Evolutionary conservation across 2,113 vertebrate species (phyloP).

Genomic region (Catharus bicknelli): DNA sequence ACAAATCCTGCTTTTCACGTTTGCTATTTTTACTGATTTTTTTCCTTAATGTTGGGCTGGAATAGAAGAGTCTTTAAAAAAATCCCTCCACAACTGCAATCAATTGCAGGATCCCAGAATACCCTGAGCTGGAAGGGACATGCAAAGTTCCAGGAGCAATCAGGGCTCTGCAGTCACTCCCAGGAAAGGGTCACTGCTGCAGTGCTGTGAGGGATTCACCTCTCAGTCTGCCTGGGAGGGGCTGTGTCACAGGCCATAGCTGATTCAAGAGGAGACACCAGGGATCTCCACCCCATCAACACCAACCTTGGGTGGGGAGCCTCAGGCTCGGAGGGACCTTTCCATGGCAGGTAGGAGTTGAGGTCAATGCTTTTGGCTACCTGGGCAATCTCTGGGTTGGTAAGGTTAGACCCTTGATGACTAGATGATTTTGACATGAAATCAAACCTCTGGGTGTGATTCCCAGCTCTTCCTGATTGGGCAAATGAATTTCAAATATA

Average conservation of each 20-base stretch:
- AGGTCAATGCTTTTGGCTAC: not conserved
- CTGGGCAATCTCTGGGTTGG: not conserved
- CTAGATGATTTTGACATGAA: not conserved
- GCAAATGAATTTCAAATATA: not conserved
- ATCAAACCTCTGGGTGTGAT: not conserved
- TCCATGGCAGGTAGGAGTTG: not conserved
- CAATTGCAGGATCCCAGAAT: rapidly evolving
- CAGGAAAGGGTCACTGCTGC: not conserved
- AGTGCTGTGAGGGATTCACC: not conserved
- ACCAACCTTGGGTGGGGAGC: rapidly evolving
- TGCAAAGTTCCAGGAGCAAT: not conserved
- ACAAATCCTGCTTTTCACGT: not conserved
- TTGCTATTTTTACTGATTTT: not conserved
- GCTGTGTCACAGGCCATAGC: not conserved
- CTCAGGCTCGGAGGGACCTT: not conserved
- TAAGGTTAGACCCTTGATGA: not conserved
- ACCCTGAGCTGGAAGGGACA: not conserved
- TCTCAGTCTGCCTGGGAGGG: not conserved
- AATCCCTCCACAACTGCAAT: not conserved
- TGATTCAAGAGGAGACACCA: not conserved
- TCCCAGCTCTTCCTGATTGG: not conserved
- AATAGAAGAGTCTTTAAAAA: not conserved
- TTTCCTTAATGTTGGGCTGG: not conserved
- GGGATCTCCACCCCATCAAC: not conserved
- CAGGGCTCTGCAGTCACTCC: not conserved